These are phyloP conservation scores for Athene noctua DNA, from an alignment of 2,113 vertebrate species.

Conservation along the genomic window DNA sequence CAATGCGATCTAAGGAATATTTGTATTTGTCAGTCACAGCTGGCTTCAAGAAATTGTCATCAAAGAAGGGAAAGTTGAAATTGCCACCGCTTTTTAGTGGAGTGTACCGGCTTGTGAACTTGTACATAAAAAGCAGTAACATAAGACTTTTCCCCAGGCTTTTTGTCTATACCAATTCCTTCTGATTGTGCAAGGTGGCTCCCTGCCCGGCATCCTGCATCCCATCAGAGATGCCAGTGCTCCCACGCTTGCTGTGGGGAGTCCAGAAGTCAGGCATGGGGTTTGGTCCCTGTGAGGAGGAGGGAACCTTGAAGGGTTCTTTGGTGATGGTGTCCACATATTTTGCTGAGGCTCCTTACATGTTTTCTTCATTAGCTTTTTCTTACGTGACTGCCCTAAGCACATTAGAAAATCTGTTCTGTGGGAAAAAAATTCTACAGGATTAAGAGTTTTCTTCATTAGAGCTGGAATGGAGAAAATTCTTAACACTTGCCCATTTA, in stretches of 20 bases:
- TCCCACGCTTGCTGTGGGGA: fast-evolving
- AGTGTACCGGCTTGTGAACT: background rate
- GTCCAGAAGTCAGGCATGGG: fast-evolving
- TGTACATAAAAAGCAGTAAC: background rate
- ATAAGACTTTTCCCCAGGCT: background rate
- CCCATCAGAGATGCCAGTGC: fast-evolving
- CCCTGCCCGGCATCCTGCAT: background rate
- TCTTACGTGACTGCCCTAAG: background rate
- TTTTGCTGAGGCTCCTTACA: background rate
- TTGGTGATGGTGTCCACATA: background rate
- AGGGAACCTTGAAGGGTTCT: background rate
- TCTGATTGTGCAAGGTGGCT: background rate
- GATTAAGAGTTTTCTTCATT: background rate
- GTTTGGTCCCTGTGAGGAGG: background rate
- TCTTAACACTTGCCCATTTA: background rate
- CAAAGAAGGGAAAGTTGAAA: background rate
- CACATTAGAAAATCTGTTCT: background rate
- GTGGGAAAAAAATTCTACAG: background rate
- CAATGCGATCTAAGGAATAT: background rate
- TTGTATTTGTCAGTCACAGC: background rate
- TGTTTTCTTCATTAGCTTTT: background rate
- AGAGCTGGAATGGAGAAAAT: background rate
- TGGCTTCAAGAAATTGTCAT: background rate
- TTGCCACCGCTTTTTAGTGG: background rate
- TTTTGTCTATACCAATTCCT: background rate